Evolutionary conservation across 2,888 invertebrate species (phyloP), one percentile per base, ranked within the genome.

Genomic region (Agrochola macilenta): DNA sequence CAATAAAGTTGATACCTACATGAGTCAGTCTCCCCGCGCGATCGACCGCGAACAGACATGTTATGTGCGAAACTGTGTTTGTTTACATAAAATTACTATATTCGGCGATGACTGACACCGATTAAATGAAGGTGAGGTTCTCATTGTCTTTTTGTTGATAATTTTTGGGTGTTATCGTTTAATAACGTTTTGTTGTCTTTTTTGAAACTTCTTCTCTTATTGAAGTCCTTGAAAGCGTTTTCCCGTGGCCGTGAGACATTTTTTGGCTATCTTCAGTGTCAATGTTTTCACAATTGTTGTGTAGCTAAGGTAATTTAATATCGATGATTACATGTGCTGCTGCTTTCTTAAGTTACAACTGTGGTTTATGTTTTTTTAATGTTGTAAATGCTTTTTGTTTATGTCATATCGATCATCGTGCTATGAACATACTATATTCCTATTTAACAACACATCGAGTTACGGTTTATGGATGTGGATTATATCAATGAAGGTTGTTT

Each of bases 11-110:
- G 52, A 78, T 61, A 39, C 14, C 26, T 65, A 76, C 12, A 26
- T 79, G 80, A 84, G 61, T 87, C 89, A 89, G 89, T 89, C 66
- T 86, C 76, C 75, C 80, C 82, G 79, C 72, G 86, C 72, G 39
- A 39, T 69, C 46, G 43, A 46, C 1, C 64, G 74, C 63, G 88
- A 65, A 8, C 68, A 74, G 87, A 72, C 83, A 83, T 82, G 84
- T 81, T 7, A 5, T 30, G 65, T 79, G 60, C 35, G 30, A 60
- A 14, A 66, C 20, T 65, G 70, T 69, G 68, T 35, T 72, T 84
- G 74, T 84, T 87, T 87, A 77, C 68, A 14, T 63, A 64, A 74
- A 43, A 65, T 61, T 26, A 79, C 64, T 71, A 74, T 64, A 86
- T 79, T 81, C 60, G 77, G 78, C 76, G 80, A 75, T 81, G 88